Conservation (phyloP, 2,888 invertebrate genomes). For the Lottia scabra region DNA sequence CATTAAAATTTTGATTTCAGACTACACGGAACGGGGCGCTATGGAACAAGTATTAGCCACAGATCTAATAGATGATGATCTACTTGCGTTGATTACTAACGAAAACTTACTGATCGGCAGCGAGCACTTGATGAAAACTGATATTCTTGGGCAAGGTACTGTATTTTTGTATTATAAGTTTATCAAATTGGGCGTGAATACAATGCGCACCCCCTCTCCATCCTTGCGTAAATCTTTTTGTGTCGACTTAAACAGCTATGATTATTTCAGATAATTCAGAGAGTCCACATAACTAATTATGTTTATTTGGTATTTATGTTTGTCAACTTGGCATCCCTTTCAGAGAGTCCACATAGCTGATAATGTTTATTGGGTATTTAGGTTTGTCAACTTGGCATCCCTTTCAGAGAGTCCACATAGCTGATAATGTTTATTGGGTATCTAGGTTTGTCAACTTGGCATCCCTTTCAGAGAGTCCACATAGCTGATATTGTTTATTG, state of each 20-base stretch:
- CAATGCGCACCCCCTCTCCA: no score
- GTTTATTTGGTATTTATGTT: neutral
- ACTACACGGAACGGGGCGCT: conserved; percentile 44
- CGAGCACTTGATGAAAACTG: conserved; percentile 61
- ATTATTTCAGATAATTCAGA: no score
- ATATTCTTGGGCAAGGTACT: conserved; percentile 68
- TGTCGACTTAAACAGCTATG: no score
- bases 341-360: neutral
- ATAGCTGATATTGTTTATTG: neutral
- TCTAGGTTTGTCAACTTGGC: neutral
- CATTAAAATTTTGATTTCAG: conserved; percentile 27
- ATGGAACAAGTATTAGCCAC: conserved; percentile 20
- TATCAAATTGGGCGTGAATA: no score
- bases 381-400: neutral
- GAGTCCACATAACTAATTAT: neutral
- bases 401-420: neutral
- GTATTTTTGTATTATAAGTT: neutral
- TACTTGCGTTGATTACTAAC: conserved; percentile 52
- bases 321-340: neutral
- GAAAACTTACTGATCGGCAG: conserved; percentile 66
- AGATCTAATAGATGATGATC: conserved; percentile 51
- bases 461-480: neutral
- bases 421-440: neutral
- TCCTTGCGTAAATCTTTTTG: no score
- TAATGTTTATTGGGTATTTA: neutral